A percentile compares a stretch with the other conserved stretches of the same genome.
Conservation (phyloP, 2,888 invertebrate species). For the Apodemia mormo region DNA sequence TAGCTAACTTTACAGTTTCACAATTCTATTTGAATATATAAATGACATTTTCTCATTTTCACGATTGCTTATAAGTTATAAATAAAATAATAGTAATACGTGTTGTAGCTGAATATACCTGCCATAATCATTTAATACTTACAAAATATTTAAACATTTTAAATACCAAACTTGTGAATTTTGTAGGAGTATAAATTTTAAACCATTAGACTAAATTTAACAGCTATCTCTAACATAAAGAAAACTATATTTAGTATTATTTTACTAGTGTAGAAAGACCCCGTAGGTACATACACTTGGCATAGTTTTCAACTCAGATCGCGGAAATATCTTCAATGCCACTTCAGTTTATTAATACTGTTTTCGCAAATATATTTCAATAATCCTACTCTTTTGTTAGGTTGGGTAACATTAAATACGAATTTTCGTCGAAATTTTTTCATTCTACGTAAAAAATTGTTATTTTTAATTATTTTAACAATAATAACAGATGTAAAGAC, state of each 20-base stretch:
- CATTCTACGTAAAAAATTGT: not conserved
- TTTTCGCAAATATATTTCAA: constrained; percentile 34
- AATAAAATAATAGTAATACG: no score
- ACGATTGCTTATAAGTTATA: no score
- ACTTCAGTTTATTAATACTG: constrained; percentile 59
- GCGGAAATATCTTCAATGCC: constrained; percentile 67
- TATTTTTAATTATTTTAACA: not conserved
- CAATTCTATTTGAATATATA: no score
- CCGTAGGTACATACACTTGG: constrained; percentile 43
- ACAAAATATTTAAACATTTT: no score
- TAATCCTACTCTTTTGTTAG: not conserved
- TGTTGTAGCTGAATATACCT: no score
- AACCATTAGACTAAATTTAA: no score
- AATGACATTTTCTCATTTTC: no score
- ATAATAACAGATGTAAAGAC: constrained; percentile 28
- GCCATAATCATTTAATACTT: no score
- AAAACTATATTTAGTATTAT: not conserved
- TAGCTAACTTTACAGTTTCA: no score
- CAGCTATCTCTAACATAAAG: not conserved
- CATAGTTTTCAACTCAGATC: constrained; percentile 48
- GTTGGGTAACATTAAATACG: not conserved
- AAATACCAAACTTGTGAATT: no score
- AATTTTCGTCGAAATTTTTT: not conserved
- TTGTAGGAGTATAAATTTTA: no score
- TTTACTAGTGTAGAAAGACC: not conserved